phyloP scores from a whole-genome alignment of 1,140 invertebrate genomes.

The Hylyphantes graminicola region DNA sequence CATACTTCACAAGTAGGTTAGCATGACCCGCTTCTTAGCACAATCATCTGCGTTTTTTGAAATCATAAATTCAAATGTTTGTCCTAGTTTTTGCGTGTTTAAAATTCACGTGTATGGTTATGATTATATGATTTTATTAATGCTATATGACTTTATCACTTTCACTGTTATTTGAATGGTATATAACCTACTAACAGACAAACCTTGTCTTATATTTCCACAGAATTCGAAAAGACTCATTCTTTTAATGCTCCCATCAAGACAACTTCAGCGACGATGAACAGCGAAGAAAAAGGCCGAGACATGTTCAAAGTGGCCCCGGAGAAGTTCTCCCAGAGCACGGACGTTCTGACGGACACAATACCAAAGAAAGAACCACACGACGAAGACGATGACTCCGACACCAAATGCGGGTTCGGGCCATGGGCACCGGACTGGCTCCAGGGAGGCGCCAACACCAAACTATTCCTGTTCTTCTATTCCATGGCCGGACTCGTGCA shows the following conservation, averaged over 20 bases:
- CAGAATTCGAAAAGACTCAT: too few relatives aligned
- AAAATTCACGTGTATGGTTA: too few relatives aligned
- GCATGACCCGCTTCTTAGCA: too few relatives aligned
- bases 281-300: conserved; percentile 28
- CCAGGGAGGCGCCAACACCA: conserved; percentile 79
- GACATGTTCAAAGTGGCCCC: conserved; percentile 19
- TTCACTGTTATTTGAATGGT: too few relatives aligned
- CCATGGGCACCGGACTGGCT: conserved; percentile 68
- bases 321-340: conserved; percentile 45
- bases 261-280: neutral
- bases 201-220: too few relatives aligned
- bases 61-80: too few relatives aligned
- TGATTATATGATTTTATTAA: too few relatives aligned
- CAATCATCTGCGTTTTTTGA: too few relatives aligned
- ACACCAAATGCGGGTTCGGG: conserved; percentile 47
- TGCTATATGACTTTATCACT: too few relatives aligned
- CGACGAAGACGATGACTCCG: conserved; percentile 6
- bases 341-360: conserved; percentile 20
- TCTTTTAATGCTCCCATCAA: neutral
- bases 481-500: conserved; percentile 80
- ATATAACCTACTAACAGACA: too few relatives aligned
- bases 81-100: too few relatives aligned
- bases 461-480: conserved; percentile 79
- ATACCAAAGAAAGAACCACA: neutral
- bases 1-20: too few relatives aligned